Conservation (phyloP, 1,140 invertebrate species). For the Apocrypta bakeri region DNA sequence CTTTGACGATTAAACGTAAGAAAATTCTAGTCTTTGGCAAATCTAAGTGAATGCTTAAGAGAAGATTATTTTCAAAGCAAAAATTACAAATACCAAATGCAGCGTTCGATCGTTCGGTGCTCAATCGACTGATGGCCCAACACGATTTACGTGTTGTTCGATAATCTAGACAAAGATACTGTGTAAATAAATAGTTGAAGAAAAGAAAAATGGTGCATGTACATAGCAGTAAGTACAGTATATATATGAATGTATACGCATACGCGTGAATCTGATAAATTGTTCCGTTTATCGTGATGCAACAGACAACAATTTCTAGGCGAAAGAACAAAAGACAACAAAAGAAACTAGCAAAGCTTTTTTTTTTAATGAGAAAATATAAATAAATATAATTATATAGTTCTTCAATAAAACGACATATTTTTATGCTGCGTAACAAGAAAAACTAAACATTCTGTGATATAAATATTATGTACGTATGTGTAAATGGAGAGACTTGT, state of each 20-base stretch:
- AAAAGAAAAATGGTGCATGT: constrained; percentile 38
- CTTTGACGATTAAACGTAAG: constrained; percentile 25
- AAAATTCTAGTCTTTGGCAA: constrained; percentile 49
- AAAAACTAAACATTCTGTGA: constrained; percentile 61
- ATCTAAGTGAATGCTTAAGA: constrained; percentile 35
- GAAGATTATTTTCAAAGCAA: constrained; percentile 39
- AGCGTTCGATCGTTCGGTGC: constrained; percentile 37
- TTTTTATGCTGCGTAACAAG: constrained; percentile 47
- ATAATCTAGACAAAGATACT: constrained; percentile 32
- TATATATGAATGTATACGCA: too few species aligned
- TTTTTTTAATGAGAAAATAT: constrained; percentile 42
- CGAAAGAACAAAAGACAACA: not conserved
- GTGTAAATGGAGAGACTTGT: constrained; percentile 2
- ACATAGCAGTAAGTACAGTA: constrained; percentile 44
- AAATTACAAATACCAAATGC: constrained; percentile 48
- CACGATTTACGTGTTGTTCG: constrained; percentile 24
- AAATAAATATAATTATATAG: constrained; percentile 1
- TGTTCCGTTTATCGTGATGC: not conserved
- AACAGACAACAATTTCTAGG: not conserved
- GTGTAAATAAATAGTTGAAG: constrained; percentile 29
- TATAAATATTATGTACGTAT: constrained; percentile 52
- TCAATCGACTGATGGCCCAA: constrained; percentile 34
- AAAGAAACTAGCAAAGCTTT: constrained; percentile 20
- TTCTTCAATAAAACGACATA: constrained; percentile 42
- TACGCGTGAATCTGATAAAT: not conserved